Base-by-base conservation (phyloP, 2,797 vertebrate species). In the Malacoctenus gilli region DNA sequence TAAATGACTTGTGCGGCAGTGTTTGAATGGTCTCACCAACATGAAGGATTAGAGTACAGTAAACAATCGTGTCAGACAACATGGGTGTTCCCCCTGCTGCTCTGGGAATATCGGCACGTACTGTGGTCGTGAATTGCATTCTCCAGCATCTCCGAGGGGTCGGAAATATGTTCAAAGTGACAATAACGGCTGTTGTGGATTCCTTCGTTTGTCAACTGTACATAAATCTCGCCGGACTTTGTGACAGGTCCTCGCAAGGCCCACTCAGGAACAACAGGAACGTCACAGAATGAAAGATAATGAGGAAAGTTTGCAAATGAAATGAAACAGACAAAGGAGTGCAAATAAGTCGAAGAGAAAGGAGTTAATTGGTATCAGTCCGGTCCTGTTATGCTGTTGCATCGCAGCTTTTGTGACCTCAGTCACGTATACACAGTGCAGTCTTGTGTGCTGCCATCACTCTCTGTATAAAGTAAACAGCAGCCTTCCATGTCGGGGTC, bases 381-480 rank as follows among this genome's bases (percentile, higher is more conserved):
- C 32, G 44, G 62, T 66, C 28, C 32, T 47, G 62, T 66, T 63
- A 28, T 28, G 59, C 66, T 48, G 66, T 34, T 15, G 8, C 48
- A 51, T 38, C 0, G 16, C 64, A 43, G 43, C 19, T 38, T 60
- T 59, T 74, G 80, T 89, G 87, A 82, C 75, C 69, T 80, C 53
- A 64, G 84, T 89, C 87, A 89, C 80, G 70, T 89, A 88, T 64
- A 31, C 75, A 77, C 55, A 50, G 28, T 65, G 67, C 40, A 59
- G 61, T 16, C 36, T 36, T 51, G 46, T 14, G 55, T 15, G 37
- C 48, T 53, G 75, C 53, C 56, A 38, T 59, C 57, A 68, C 60
- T 68, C 77, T 64, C 67, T 74, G 49, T 22, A 70, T 31, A 72
- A 76, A 87, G 83, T 83, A 86, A 89, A 90, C 83, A 89, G 40